Evolutionary conservation across 2,888 invertebrate genomes (phyloP).

Genomic region (Rutpela maculata): DNA sequence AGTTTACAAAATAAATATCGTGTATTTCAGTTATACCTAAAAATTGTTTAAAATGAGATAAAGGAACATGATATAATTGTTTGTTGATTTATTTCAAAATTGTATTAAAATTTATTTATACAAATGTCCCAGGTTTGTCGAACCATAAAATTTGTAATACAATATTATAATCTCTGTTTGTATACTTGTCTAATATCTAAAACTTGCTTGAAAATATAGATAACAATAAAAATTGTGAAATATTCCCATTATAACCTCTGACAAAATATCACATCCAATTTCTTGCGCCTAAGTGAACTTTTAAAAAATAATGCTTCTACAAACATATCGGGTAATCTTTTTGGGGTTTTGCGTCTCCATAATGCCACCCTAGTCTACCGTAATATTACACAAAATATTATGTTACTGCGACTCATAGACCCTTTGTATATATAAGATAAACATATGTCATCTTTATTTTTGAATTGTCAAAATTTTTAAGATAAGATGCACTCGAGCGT

Average conservation of each 20-base stretch:
- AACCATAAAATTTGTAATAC: slow-evolving; percentile 46
- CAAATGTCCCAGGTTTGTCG: slow-evolving; percentile 41
- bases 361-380: slow-evolving; percentile 61
- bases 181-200: slow-evolving; percentile 19
- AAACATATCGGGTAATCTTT: slow-evolving; percentile 66
- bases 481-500: slow-evolving; percentile 64
- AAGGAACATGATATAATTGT: not conserved
- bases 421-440: slow-evolving; percentile 64
- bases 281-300: slow-evolving; percentile 64
- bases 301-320: slow-evolving; percentile 64
- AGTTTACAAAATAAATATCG: slow-evolving; percentile 7
- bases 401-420: slow-evolving; percentile 62
- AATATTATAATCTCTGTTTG: slow-evolving; percentile 48
- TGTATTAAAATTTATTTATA: slow-evolving; percentile 42
- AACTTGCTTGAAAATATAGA: slow-evolving; percentile 34
- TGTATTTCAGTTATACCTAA: not conserved
- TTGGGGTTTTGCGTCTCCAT: slow-evolving; percentile 51
- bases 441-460: slow-evolving; percentile 66
- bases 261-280: slow-evolving; percentile 63
- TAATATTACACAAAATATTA: slow-evolving; percentile 69
- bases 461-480: slow-evolving; percentile 62
- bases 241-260: slow-evolving; percentile 48
- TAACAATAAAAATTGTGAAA: slow-evolving; percentile 45
- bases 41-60: not conserved
- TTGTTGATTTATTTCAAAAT: slow-evolving; percentile 24